Percentiles rank a stretch among this genome's conserved stretches.
phyloP scores from a whole-genome alignment of 2,888 invertebrate species.

The Acrobasis repandana region DNA sequence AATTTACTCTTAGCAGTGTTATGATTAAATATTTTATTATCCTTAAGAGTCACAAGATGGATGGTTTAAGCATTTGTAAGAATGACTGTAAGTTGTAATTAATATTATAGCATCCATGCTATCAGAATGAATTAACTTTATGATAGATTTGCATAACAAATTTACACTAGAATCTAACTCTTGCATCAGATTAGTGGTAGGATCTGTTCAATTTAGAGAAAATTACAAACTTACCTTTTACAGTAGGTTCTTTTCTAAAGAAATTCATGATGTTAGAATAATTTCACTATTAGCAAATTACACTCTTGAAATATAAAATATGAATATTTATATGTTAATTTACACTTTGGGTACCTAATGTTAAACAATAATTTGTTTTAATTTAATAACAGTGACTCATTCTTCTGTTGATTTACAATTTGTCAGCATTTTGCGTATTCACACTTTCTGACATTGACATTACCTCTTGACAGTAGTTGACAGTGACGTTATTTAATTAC shows the following conservation, averaged over 20 bases:
- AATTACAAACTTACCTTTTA: conserved; percentile 75
- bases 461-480: too few species aligned
- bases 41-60: background rate
- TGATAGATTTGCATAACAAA: background rate
- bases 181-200: background rate
- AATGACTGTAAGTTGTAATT: background rate
- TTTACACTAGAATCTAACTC: background rate
- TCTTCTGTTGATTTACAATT: too few species aligned
- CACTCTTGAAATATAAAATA: conserved; percentile 14
- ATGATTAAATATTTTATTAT: background rate
- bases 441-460: too few species aligned
- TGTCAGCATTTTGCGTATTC: too few species aligned
- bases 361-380: too few species aligned
- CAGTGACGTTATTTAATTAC: too few species aligned
- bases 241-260: conserved; percentile 85
- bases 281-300: conserved; percentile 30
- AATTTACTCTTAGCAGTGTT: background rate
- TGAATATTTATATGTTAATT: background rate
- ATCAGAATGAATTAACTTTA: too few species aligned
- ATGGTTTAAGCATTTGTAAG: background rate
- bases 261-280: conserved; percentile 67
- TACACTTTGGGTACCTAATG: background rate
- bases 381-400: too few species aligned
- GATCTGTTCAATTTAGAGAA: too few species aligned
- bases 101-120: too few species aligned